Percentiles rank a stretch among this genome's conserved stretches.
Evolutionary conservation across 2,888 invertebrate species (phyloP).

Genomic region (Baccha elongata): DNA sequence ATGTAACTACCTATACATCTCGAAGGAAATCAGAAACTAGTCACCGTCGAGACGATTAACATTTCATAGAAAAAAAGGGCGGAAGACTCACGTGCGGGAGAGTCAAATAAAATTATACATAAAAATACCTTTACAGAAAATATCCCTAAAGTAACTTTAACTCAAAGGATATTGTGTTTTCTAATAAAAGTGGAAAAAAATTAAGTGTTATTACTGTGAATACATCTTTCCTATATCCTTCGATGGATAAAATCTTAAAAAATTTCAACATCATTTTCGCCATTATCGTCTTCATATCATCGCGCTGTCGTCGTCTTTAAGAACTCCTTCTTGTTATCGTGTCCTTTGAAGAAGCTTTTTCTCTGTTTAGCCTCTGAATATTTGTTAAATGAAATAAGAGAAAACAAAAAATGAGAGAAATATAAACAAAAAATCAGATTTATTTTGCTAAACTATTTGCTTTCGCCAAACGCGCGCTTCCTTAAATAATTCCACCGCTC

Average conservation of each 20-base stretch:
- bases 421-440: slow-evolving; percentile 61
- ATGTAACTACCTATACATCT: slow-evolving; percentile 53
- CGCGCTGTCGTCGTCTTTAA: slow-evolving; percentile 26
- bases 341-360: slow-evolving; percentile 46
- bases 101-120: not conserved
- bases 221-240: not conserved
- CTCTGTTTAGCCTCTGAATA: slow-evolving; percentile 45
- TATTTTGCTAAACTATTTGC: slow-evolving; percentile 46
- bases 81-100: slow-evolving; percentile 38
- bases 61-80: slow-evolving; percentile 47
- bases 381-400: slow-evolving; percentile 42
- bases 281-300: slow-evolving; percentile 25
- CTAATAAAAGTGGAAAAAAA: not conserved
- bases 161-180: not conserved
- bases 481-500: not conserved
- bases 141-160: not conserved
- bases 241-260: not conserved
- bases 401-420: slow-evolving; percentile 36
- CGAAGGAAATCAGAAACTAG: slow-evolving; percentile 53
- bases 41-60: slow-evolving; percentile 62
- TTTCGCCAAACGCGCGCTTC: not conserved
- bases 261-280: slow-evolving; percentile 14
- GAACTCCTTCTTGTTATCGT: slow-evolving; percentile 11
- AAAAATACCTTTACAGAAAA: not conserved
- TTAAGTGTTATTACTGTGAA: not conserved